These are phyloP conservation scores for Cephus spinipes DNA, from an alignment of 2,888 invertebrate genomes.

Conservation along the genomic window DNA sequence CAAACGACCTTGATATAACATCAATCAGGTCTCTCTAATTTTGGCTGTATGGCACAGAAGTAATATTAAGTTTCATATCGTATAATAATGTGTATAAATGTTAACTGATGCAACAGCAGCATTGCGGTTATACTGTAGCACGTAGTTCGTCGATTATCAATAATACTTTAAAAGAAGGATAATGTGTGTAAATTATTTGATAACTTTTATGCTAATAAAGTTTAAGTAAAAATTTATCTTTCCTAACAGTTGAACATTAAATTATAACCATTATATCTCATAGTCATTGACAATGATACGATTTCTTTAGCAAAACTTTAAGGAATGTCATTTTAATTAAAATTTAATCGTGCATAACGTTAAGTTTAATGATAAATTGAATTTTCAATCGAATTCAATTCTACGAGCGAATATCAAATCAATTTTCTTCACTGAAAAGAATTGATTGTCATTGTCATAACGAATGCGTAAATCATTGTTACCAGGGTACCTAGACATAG, in stretches of 20 bases:
- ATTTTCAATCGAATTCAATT: neutral
- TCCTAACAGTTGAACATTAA: slow-evolving; percentile 23
- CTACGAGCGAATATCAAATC: neutral
- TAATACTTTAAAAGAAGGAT: neutral
- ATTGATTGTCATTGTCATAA: neutral
- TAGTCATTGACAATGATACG: neutral
- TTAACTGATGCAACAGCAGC: neutral
- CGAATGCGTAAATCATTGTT: neutral
- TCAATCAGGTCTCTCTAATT: neutral
- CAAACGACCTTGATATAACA: neutral
- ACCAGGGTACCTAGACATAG: slow-evolving; percentile 4
- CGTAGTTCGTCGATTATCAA: neutral
- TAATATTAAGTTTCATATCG: neutral
- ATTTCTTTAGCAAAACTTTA: neutral
- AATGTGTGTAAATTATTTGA: slow-evolving; percentile 38
- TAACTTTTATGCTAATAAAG: slow-evolving; percentile 45
- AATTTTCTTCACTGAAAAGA: neutral
- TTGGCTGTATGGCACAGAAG: neutral
- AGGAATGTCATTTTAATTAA: neutral
- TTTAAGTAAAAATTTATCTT: slow-evolving; percentile 42
- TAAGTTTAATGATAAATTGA: neutral
- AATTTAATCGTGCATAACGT: neutral
- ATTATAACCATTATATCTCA: neutral
- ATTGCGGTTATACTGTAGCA: neutral
- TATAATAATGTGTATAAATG: neutral